Evolutionary conservation across 2,888 invertebrate species (phyloP).

Genomic region (Agrochola circellaris): DNA sequence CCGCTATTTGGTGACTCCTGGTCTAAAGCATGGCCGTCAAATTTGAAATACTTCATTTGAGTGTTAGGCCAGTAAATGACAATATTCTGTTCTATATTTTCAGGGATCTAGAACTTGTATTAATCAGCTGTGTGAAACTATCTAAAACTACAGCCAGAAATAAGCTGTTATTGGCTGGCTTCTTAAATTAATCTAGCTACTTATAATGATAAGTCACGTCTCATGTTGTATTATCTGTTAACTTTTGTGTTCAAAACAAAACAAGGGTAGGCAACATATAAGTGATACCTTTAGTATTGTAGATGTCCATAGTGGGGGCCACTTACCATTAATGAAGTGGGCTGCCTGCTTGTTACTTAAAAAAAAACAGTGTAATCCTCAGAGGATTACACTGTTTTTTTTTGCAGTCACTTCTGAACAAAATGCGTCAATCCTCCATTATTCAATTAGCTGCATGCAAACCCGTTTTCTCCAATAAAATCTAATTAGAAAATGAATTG

Average conservation of each 20-base stretch:
- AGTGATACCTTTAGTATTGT: background rate
- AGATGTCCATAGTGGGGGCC: background rate
- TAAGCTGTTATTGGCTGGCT: background rate
- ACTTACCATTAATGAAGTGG: background rate
- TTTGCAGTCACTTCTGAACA: slow-evolving; percentile 1
- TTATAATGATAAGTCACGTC: background rate
- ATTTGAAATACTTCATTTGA: background rate
- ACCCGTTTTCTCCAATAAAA: slow-evolving; percentile 16
- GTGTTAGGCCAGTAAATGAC: background rate
- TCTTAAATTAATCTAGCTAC: background rate
- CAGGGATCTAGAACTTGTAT: background rate
- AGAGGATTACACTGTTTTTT: no score
- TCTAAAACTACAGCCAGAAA: background rate
- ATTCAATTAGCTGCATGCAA: slow-evolving; percentile 31
- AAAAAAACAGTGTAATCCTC: slow-evolving; percentile 7
- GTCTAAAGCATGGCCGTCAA: background rate
- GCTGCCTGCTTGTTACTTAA: background rate
- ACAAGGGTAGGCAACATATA: no score
- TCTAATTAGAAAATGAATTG: slow-evolving; percentile 9
- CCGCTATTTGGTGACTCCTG: no score
- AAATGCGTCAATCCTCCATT: background rate
- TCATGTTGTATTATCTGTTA: background rate
- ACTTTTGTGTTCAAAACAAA: no score
- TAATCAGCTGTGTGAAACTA: background rate
- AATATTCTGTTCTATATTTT: background rate